These are phyloP conservation scores for Erebia ligea DNA, from an alignment of 2,888 invertebrate genomes.

Conservation along the genomic window DNA sequence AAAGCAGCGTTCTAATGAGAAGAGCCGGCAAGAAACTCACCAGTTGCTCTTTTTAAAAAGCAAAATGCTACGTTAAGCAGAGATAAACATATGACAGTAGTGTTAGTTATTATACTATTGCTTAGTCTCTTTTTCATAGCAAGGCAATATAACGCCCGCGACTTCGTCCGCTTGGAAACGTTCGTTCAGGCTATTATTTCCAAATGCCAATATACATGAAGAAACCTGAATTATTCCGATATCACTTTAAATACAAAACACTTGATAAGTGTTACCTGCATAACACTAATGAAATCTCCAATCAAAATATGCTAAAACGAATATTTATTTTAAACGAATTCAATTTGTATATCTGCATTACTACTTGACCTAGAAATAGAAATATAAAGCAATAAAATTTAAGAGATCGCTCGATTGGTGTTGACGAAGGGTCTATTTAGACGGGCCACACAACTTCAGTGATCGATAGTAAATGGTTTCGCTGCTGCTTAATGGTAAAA, in stretches of 20 bases:
- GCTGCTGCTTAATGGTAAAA: too few species aligned
- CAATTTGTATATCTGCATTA: slow-evolving; percentile 26
- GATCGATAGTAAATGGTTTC: too few species aligned
- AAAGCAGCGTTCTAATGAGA: too few species aligned
- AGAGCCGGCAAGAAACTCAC: too few species aligned
- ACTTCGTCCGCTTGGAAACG: too few species aligned
- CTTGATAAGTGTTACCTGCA: background rate
- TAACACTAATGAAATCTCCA: background rate
- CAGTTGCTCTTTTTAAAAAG: too few species aligned
- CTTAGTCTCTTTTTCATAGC: too few species aligned
- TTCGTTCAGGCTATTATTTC: background rate
- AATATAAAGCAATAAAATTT: slow-evolving; percentile 35
- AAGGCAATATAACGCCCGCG: too few species aligned
- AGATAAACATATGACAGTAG: too few species aligned
- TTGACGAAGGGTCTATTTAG: slow-evolving; percentile 18
- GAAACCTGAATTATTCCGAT: background rate
- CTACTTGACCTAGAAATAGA: slow-evolving; percentile 27
- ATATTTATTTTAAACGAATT: slow-evolving; percentile 12
- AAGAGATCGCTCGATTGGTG: slow-evolving; percentile 34
- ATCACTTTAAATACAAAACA: background rate
- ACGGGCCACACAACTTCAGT: too few species aligned
- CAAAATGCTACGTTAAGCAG: too few species aligned
- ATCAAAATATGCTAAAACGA: slow-evolving; percentile 6
- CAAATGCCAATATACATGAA: background rate
- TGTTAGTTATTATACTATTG: too few species aligned